Evolutionary conservation across 2,888 invertebrate genomes (phyloP).

Genomic region (Apoderus coryli): DNA sequence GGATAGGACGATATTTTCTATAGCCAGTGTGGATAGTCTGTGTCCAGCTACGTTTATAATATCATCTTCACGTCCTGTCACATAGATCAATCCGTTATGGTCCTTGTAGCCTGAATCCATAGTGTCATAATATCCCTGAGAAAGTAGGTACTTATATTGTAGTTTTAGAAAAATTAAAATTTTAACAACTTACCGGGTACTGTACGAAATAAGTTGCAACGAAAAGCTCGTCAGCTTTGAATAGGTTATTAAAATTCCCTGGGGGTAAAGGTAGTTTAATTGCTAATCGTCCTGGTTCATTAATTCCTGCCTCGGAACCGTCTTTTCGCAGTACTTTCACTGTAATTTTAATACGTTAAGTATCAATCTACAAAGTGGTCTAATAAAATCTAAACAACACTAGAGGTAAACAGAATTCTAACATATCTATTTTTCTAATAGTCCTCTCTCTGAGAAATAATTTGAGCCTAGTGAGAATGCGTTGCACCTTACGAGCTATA

Average conservation of each 20-base stretch:
- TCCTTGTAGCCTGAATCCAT: constrained; percentile 89
- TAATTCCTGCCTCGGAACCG: constrained; percentile 49
- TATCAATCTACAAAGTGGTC: too few relatives aligned
- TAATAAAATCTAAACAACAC: too few relatives aligned
- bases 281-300: constrained; percentile 72
- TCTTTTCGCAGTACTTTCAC: constrained; percentile 53
- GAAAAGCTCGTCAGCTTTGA: constrained; percentile 66
- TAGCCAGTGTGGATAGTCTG: constrained; percentile 71
- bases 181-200: constrained; percentile 62
- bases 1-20: constrained; percentile 82
- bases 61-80: constrained; percentile 85
- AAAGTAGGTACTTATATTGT: too few relatives aligned
- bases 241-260: constrained; percentile 72
- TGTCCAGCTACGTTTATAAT: constrained; percentile 94
- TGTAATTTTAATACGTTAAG: too few relatives aligned
- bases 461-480: too few relatives aligned
- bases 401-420: too few relatives aligned
- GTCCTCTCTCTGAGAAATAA: too few relatives aligned
- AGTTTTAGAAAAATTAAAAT: too few relatives aligned
- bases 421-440: too few relatives aligned
- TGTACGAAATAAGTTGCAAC: constrained; percentile 67
- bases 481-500: too few relatives aligned
- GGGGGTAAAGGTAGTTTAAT: constrained; percentile 80
- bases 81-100: constrained; percentile 70
- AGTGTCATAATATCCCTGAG: constrained; percentile 79